Percentiles rank a stretch among this genome's conserved stretches.
Conservation (phyloP, 2,888 invertebrate species). For the Acleris sparsana region DNA sequence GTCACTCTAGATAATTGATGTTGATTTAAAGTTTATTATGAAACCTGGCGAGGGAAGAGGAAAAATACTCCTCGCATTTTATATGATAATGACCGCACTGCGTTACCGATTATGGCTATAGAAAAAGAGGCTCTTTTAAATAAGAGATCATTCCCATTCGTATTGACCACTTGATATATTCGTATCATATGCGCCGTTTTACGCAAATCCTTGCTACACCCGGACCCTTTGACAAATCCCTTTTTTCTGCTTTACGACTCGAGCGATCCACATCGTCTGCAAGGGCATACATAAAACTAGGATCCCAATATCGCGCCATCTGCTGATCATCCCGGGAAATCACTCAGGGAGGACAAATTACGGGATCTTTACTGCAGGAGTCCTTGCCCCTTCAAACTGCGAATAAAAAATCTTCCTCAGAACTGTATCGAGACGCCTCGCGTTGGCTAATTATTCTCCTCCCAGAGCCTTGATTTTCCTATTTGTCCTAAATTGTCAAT, state of each 20-base stretch:
- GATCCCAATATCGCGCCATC: slow-evolving; percentile 75
- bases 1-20: too few relatives aligned
- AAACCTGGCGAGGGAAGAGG: too few relatives aligned
- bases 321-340: slow-evolving; percentile 73
- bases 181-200: slow-evolving; percentile 30
- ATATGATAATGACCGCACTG: not conserved
- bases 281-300: slow-evolving; percentile 70
- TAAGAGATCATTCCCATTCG: slow-evolving; percentile 13
- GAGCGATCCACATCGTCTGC: slow-evolving; percentile 59
- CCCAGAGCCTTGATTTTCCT: slow-evolving; percentile 56
- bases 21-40: too few relatives aligned
- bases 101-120: not conserved
- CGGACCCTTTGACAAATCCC: slow-evolving; percentile 63
- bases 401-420: slow-evolving; percentile 60
- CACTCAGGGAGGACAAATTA: slow-evolving; percentile 73
- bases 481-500: slow-evolving; percentile 71
- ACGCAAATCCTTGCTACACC: slow-evolving; percentile 34
- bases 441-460: slow-evolving; percentile 65
- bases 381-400: slow-evolving; percentile 39
- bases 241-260: slow-evolving; percentile 70
- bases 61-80: too few relatives aligned
- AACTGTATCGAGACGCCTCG: slow-evolving; percentile 54
- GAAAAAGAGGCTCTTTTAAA: slow-evolving; percentile 2
- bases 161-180: slow-evolving; percentile 35
- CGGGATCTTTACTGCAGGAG: slow-evolving; percentile 59